Base-by-base conservation (phyloP, 2,888 invertebrate species). In the Nesidiocoris tenuis region DNA sequence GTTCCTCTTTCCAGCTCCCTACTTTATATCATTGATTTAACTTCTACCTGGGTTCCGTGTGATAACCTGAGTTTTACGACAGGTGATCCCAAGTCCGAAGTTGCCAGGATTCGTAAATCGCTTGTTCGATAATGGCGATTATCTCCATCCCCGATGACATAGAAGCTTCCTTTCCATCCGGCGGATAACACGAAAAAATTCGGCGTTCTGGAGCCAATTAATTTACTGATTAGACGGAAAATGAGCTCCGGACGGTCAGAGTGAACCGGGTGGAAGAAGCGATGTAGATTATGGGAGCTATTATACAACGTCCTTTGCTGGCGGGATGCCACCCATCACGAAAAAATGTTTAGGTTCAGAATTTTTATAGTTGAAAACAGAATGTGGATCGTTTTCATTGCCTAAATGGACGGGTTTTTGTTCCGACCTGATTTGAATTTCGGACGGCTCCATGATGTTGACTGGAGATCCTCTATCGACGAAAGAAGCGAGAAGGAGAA, bases 281-380 rank as follows among this genome's bases (percentile, higher is more conserved):
- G 39, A 39, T 7, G 39, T 3, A 39, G 39, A 39, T 39, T 39
- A 39, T 12, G 39, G 12, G 39, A 39, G 39, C 63, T 63, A 63
- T 63, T 63, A 22, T 22, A 19, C 23, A 12, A 23, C 21, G 23
- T 63, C 23, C 19, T 61, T 19, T 7, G 22, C n/a, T 22, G 22
- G 22, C 63, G 22, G 23, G 63, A 63, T 63, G 63, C 63, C 63
- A 63, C 63, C 63, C n/a, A 63, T 63, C 22, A 22, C 63, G 63
- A 22, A 5, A 22, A 23, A 63, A 63, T 63, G 63, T 63, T 63
- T 63, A 21, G 63, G n/a, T 63, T 23, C 63, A 16, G 23, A 16
- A 3, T 63, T 63, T 63, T 63, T 39, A 39, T 12, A 39, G 12
- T 12, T 12, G 3, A 39, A 39, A 39, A 39, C 12, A 39, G 39